Evolutionary conservation across 2,888 invertebrate species (phyloP).

Genomic region (Drosophila falleni): DNA sequence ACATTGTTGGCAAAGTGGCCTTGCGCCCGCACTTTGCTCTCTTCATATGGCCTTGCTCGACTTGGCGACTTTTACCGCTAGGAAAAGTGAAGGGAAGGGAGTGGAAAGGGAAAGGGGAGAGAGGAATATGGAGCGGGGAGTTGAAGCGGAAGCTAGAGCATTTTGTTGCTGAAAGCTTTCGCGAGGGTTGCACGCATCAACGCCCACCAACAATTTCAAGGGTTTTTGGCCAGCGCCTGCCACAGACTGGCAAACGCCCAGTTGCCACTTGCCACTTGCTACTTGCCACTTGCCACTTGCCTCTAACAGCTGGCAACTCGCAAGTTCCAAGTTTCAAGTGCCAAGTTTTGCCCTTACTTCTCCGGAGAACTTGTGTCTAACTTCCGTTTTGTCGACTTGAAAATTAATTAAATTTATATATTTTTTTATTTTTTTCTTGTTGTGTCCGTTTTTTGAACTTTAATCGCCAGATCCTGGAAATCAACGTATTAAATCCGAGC

Average conservation of each 20-base stretch:
- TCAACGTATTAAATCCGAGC: conserved; percentile 87
- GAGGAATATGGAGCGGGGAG: neutral
- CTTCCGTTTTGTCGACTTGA: conserved; percentile 68
- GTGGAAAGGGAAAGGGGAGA: neutral
- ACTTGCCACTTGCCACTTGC: conserved; percentile 32
- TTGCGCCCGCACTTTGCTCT: conserved; percentile 54
- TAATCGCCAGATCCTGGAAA: conserved; percentile 73
- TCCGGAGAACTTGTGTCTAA: conserved; percentile 73
- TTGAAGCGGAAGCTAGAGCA: conserved; percentile 70
- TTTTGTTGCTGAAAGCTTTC: conserved; percentile 82
- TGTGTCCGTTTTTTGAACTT: conserved; percentile 47
- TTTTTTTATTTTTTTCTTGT: conserved; percentile 27
- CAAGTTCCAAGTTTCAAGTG: conserved; percentile 60
- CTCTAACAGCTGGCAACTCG: conserved; percentile 37
- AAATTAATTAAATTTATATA: conserved; percentile 68
- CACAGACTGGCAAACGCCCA: conserved; percentile 53
- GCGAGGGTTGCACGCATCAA: conserved; percentile 84
- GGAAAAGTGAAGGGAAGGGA: neutral
- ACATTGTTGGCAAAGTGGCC: conserved; percentile 80
- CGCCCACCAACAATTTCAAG: conserved; percentile 82
- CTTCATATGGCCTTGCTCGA: conserved; percentile 69
- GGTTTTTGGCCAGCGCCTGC: conserved; percentile 69
- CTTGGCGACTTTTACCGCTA: conserved; percentile 60
- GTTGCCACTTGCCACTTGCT: conserved; percentile 41
- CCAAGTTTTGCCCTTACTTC: conserved; percentile 56